Conservation (phyloP, 2,113 vertebrate genomes). For the Cercocebus atys region DNA sequence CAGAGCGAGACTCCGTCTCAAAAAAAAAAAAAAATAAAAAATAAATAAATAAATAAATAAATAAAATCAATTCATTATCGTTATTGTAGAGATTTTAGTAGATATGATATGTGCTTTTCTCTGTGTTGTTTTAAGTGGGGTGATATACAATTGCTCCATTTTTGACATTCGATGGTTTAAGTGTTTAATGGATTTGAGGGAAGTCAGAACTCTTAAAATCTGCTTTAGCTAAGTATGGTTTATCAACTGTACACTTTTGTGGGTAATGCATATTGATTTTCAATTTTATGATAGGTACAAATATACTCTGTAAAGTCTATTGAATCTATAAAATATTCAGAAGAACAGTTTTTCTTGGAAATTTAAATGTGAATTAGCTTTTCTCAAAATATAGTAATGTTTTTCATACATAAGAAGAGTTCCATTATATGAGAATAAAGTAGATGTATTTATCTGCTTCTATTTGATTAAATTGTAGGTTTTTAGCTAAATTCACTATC, state of each 20-base stretch:
- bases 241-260: neutral
- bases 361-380: slow-evolving; percentile 19
- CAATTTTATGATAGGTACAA: neutral
- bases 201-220: neutral
- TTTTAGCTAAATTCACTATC: neutral
- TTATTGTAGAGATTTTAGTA: slow-evolving; percentile 56
- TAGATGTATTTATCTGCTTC: neutral
- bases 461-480: neutral
- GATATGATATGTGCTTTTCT: neutral
- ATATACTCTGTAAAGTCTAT: neutral
- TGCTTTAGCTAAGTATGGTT: slow-evolving; percentile 37
- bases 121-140: slow-evolving; percentile 19
- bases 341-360: neutral
- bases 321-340: slow-evolving; percentile 38
- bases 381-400: neutral
- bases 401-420: neutral
- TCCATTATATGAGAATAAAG: neutral
- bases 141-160: neutral
- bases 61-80: neutral
- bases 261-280: slow-evolving; percentile 16
- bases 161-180: slow-evolving; percentile 19
- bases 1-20: no score
- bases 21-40: no score
- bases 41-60: no score
- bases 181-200: neutral